phyloP scores from a whole-genome alignment of 2,888 invertebrate genomes.

The Drosophila algonquin region DNA sequence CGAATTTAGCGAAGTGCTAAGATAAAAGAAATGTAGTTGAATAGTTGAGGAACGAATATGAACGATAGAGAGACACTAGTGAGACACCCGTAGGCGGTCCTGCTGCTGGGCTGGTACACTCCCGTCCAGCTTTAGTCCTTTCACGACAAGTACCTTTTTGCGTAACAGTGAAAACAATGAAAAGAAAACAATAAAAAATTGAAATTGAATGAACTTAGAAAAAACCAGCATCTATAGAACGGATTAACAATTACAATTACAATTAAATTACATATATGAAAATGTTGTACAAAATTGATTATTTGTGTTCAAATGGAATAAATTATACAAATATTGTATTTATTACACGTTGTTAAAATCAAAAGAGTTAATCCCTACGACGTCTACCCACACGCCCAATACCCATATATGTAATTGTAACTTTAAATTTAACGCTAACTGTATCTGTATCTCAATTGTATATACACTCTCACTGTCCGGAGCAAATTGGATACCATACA shows the following conservation, averaged over 20 bases:
- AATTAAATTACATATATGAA: slow-evolving; percentile 32
- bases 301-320: slow-evolving; percentile 46
- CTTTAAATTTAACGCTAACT: slow-evolving; percentile 11
- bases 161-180: slow-evolving; percentile 76
- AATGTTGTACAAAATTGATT: slow-evolving; percentile 40
- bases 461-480: slow-evolving; percentile 34
- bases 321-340: slow-evolving; percentile 35
- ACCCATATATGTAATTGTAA: neutral
- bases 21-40: slow-evolving; percentile 51
- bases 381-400: no score
- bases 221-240: slow-evolving; percentile 20
- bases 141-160: slow-evolving; percentile 81
- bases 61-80: slow-evolving; percentile 25
- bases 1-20: slow-evolving; percentile 66
- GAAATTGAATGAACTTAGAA: slow-evolving; percentile 14
- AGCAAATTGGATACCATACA: slow-evolving; percentile 35
- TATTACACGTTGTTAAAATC: slow-evolving; percentile 61
- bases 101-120: slow-evolving; percentile 39
- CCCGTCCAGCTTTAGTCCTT: slow-evolving; percentile 68
- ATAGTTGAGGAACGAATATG: slow-evolving; percentile 35
- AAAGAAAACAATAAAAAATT: slow-evolving; percentile 78
- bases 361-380: slow-evolving; percentile 37
- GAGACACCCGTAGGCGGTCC: slow-evolving; percentile 43
- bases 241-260: slow-evolving; percentile 3
- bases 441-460: slow-evolving; percentile 39